Percentiles rank a stretch among this genome's conserved stretches.
These are phyloP conservation scores for Aradophagus sp. DNA, from an alignment of 1,140 invertebrate genomes.

Conservation along the genomic window DNA sequence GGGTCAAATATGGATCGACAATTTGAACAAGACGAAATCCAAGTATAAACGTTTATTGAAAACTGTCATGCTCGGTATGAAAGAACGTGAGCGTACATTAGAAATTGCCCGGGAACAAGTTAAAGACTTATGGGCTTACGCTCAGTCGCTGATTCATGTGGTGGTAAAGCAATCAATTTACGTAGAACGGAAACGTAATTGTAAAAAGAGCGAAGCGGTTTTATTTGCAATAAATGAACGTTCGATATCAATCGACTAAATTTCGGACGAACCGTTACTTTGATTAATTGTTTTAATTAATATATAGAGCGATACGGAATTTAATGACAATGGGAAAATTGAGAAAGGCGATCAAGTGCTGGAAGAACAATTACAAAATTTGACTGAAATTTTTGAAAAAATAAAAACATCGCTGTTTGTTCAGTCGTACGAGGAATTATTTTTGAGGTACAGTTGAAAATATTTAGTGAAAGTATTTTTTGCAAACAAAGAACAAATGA, in stretches of 20 bases:
- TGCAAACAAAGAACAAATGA: no score
- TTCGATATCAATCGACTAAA: no score
- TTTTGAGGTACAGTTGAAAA: conserved; percentile 73
- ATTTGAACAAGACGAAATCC: conserved; percentile 77
- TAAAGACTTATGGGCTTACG: conserved; percentile 75
- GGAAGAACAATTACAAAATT: conserved; percentile 68
- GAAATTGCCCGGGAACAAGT: conserved; percentile 74
- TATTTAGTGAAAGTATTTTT: no score
- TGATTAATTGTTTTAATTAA: no score
- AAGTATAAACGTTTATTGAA: conserved; percentile 77
- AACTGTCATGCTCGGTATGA: conserved; percentile 78
- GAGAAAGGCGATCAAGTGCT: conserved; percentile 63
- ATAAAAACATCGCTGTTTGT: conserved; percentile 69
- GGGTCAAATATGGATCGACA: conserved; percentile 79
- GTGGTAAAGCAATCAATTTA: conserved; percentile 71
- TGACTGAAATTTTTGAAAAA: conserved; percentile 73
- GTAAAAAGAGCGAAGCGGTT: no score
- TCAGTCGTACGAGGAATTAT: conserved; percentile 71
- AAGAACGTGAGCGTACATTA: conserved; percentile 76
- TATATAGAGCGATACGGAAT: no score
- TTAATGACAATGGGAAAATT: no score
- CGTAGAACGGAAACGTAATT: background rate
- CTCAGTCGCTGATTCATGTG: conserved; percentile 76
- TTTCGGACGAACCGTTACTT: no score
- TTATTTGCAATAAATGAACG: no score